Evolutionary conservation across 2,888 invertebrate genomes (phyloP), one percentile per base, ranked within the genome.

Genomic region (Agonopterix heracliana): DNA sequence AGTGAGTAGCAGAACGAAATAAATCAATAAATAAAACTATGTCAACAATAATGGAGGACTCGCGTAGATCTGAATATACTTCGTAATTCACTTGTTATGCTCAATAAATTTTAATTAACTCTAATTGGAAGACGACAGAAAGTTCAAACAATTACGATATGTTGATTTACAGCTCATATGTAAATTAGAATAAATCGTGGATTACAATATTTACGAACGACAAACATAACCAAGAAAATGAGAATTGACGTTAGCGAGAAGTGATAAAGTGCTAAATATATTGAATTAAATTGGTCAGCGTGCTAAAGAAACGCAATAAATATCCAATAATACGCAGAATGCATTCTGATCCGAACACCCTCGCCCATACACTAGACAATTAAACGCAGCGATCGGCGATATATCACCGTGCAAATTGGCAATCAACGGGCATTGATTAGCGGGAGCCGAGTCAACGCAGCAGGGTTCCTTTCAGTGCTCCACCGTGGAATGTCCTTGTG

Each of bases 321-420:
- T 11, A 35, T 34, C 35, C 45, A 13, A 45, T 35, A 45, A 34
- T 14, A 45, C 9, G 9, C 36, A 14, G 41, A 11, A 12, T 41
- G 42, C 35, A 41, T 41, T 13, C 47, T 10, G 34, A 11, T 34
- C 34, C 12, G 9, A 41, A 41, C 35, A 41, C 47, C 34, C 44
- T 48, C 35, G 12, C 35, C 12, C 34, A 41, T 48, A 48, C 44
- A 43, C 35, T 41, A 48, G 56, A 66, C 68, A 72, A 72, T 73
- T 71, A 72, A 74, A 74, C 57, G 60, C 71, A 69, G 66, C 65
- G 63, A 74, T 71, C 65, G 68, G 53, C 71, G 59, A 71, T 78
- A 77, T 71, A 74, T 78, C 78, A 79, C 68, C 56, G 64, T 59
- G 63, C 73, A 79, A 83, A 82, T 81, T 81, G 79, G 74, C 80